Evolutionary conservation across 2,888 invertebrate species (phyloP), one percentile per base, ranked within the genome.

Genomic region (Caenorhabditis sinica): DNA sequence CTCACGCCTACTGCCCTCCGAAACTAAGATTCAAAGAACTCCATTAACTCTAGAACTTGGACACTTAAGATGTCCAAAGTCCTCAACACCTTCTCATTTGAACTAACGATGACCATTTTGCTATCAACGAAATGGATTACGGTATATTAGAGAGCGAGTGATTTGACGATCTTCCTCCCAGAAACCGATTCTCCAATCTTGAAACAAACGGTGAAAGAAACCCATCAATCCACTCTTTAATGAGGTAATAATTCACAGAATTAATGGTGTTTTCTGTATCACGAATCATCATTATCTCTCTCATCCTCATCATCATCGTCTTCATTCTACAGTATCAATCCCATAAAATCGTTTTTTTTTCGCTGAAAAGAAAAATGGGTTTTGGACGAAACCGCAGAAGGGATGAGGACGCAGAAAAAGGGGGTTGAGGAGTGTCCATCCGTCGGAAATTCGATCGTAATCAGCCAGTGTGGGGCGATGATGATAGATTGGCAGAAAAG

Each of bases 401-500:
- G 65, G 15, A 30, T 36, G 23, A 40, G 60, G 36, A 20, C 30
- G 28, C 15, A 45, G 28, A 45, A 28, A 20, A 11, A 28, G 58
- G 28, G 30, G 33, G 60, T n/a, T 60, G 60, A 33, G 43, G 43
- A 63, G 36, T 69, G 69, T 69, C 45, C 76, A 68, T 69, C 76
- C 68, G 68, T 76, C 76, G 77, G 77, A 77, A 77, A 77, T 77
- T 77, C 71, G 77, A 77, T 77, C 71, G 77, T 71, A 77, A 77
- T 77, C 77, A 76, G 68, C 61, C 76, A 69, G 60, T 76, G 76
- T 76, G 76, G 76, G 76, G 60, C 76, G 76, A 68, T 76, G 76
- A 76, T 76, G 76, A 76, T 66, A 69, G 76, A 76, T 76, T 76
- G 76, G 76, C 72, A 72, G 63, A 79, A 56, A 79, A 79, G 72